Percentiles rank a stretch among this genome's conserved stretches.
These are phyloP conservation scores for Myotis brandtii DNA, from an alignment of 2,113 vertebrate species.

Conservation along the genomic window DNA sequence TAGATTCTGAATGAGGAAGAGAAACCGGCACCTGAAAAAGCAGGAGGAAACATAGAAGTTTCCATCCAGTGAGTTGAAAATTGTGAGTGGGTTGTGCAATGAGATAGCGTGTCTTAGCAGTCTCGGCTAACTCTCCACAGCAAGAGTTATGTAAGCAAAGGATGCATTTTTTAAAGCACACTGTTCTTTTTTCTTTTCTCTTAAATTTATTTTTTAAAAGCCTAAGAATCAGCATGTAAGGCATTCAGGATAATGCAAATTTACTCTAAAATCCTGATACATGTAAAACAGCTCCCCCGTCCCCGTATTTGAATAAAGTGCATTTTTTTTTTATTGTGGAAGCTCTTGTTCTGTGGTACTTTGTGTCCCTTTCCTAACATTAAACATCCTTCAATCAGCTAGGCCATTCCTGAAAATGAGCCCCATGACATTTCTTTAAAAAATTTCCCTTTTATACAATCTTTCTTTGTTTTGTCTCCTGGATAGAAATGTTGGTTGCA, in stretches of 20 bases:
- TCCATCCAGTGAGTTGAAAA: neutral
- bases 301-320: neutral
- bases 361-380: constrained; percentile 14
- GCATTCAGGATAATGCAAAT: constrained; percentile 51
- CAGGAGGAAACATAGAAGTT: constrained; percentile 26
- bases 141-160: neutral
- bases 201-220: constrained; percentile 36
- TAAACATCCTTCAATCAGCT: neutral
- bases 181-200: neutral
- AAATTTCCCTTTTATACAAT: neutral
- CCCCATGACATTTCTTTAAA: constrained; percentile 11
- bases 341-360: neutral
- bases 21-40: constrained; percentile 2
- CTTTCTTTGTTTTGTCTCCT: constrained; percentile 32
- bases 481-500: constrained; percentile 40
- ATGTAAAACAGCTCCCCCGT: neutral
- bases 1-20: constrained; percentile 38
- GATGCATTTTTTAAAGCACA: neutral
- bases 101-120: neutral
- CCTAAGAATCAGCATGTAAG: constrained; percentile 4
- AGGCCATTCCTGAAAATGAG: constrained; percentile 44
- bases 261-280: neutral
- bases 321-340: neutral
- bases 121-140: neutral
- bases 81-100: neutral